phyloP scores from a whole-genome alignment of 2,797 vertebrate genomes.

The Aphelocoma californica region DNA sequence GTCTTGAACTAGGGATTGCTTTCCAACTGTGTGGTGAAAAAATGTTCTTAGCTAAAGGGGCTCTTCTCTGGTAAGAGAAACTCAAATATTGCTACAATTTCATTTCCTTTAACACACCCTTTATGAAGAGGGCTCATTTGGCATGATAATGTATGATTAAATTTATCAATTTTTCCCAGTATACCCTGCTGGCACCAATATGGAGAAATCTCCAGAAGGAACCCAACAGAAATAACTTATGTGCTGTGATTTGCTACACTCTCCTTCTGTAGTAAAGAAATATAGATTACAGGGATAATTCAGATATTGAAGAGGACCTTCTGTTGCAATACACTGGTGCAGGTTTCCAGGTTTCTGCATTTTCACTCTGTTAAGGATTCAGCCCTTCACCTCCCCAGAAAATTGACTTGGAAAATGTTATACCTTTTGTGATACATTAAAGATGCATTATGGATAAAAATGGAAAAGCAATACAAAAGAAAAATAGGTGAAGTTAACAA shows the following conservation, averaged over 20 bases:
- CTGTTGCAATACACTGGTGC: not conserved
- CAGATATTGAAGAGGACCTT: not conserved
- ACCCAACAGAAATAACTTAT: not conserved
- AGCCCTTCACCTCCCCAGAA: not conserved
- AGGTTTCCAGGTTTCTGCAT: not conserved
- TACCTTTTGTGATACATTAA: not conserved
- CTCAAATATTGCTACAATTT: not conserved
- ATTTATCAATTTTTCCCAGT: not conserved
- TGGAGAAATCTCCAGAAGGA: not conserved
- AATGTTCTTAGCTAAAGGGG: not conserved
- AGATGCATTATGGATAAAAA: not conserved
- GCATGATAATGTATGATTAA: not conserved
- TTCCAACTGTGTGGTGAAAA: not conserved
- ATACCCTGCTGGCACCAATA: not conserved
- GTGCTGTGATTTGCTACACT: not conserved
- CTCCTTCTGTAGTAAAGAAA: not conserved
- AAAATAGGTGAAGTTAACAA: not conserved
- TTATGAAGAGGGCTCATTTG: not conserved
- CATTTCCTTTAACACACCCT: not conserved
- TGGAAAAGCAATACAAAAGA: not conserved
- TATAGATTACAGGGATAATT: not conserved
- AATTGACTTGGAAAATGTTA: not conserved
- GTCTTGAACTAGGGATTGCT: not conserved
- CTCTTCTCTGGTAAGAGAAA: not conserved
- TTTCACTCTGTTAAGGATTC: not conserved